Evolutionary conservation across 2,888 invertebrate species (phyloP).

Genomic region (Marronus borbonicus): DNA sequence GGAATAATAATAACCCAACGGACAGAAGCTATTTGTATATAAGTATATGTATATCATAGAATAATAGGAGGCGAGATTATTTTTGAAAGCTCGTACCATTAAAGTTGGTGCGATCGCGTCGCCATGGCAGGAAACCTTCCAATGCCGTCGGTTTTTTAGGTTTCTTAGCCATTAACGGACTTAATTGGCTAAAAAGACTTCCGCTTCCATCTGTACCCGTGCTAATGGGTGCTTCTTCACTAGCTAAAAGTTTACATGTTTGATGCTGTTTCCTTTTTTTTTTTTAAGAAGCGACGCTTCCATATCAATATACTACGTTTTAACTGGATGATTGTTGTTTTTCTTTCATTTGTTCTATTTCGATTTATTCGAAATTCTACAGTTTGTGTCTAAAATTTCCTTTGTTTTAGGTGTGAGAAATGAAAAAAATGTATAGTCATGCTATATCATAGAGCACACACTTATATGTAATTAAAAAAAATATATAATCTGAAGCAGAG

Average conservation of each 20-base stretch:
- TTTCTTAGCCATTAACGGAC: conserved; percentile 65
- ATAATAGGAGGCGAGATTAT: conserved; percentile 30
- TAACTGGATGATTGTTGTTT: neutral
- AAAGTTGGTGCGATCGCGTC: conserved; percentile 82
- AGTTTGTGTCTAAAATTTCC: neutral
- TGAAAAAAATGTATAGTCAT: conserved; percentile 25
- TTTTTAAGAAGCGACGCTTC: conserved; percentile 24
- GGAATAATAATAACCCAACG: conserved; percentile 22
- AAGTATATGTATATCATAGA: neutral
- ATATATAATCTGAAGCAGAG: conserved; percentile 43
- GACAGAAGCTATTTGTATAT: conserved; percentile 42
- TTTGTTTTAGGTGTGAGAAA: conserved; percentile 6
- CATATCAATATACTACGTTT: neutral
- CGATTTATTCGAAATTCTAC: conserved; percentile 8
- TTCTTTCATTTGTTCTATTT: neutral
- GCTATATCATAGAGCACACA: conserved; percentile 29
- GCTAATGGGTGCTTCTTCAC: conserved; percentile 63
- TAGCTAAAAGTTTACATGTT: conserved; percentile 64
- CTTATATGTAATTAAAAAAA: conserved; percentile 14
- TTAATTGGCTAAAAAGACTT: conserved; percentile 66
- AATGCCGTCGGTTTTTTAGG: conserved; percentile 77
- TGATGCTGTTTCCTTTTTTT: conserved; percentile 22
- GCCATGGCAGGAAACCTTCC: conserved; percentile 90
- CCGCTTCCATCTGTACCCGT: conserved; percentile 68
- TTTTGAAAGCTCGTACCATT: conserved; percentile 75